These are phyloP conservation scores for Uropetala carovei DNA, from an alignment of 2,888 invertebrate genomes.

Conservation along the genomic window DNA sequence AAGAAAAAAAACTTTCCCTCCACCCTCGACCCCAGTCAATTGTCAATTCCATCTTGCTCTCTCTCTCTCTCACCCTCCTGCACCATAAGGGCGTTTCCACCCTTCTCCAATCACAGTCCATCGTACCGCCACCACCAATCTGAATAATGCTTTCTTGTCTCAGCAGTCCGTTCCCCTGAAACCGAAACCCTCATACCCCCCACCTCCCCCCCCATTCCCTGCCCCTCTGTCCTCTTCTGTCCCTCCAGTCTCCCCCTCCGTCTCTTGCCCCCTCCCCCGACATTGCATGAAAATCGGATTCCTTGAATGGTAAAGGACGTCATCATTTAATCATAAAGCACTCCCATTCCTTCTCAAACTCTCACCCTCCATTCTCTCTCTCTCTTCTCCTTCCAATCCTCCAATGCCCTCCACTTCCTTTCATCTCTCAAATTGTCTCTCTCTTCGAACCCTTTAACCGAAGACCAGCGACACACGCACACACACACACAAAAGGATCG, in stretches of 20 bases:
- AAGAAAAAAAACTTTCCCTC: constrained; percentile 8
- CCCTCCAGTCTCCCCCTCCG: not conserved
- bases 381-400: not conserved
- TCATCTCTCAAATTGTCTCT: not conserved
- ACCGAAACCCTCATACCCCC: not conserved
- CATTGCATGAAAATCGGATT: constrained; percentile 48
- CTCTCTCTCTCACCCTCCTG: not conserved
- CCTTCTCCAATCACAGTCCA: constrained; percentile 30
- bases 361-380: not conserved
- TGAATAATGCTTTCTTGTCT: constrained; percentile 31
- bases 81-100: not conserved
- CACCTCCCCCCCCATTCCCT: not conserved
- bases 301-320: constrained; percentile 39
- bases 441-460: constrained; percentile 29
- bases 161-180: constrained; percentile 13
- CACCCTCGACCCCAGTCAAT: not conserved
- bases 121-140: not conserved
- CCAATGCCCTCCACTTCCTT: constrained; percentile 20
- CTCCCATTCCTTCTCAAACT: not conserved
- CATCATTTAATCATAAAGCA: constrained; percentile 53
- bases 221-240: not conserved
- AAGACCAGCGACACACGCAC: not conserved
- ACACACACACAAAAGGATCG: constrained; percentile 5
- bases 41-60: constrained; percentile 14
- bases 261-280: not conserved